These are phyloP conservation scores for Anoplolepis gracilipes DNA, from an alignment of 1,140 invertebrate genomes.

Conservation along the genomic window DNA sequence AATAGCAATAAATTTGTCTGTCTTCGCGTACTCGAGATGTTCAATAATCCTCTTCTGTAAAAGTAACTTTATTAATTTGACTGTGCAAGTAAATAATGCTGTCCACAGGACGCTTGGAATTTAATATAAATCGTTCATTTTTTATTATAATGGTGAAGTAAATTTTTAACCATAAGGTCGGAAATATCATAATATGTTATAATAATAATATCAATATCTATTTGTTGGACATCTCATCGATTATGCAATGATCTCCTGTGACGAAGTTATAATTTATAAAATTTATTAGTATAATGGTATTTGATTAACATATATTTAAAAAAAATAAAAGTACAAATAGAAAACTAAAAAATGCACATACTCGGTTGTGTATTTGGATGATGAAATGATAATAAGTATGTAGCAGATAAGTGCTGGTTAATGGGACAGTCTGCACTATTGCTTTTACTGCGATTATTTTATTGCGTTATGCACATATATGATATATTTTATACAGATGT, in stretches of 20 bases:
- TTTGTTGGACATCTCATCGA: slow-evolving; percentile 49
- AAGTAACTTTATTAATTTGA: not conserved
- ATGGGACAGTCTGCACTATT: not conserved
- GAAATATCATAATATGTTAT: not conserved
- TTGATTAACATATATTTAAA: not conserved
- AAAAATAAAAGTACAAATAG: not conserved
- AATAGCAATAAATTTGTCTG: not conserved
- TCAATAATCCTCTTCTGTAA: not conserved
- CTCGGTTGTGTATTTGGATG: not conserved
- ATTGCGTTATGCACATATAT: not conserved
- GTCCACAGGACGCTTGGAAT: not conserved
- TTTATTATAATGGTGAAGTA: slow-evolving; percentile 38
- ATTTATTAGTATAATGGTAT: not conserved
- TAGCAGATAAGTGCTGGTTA: not conserved
- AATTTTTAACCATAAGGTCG: not conserved
- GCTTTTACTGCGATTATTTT: not conserved
- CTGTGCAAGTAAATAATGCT: too few relatives aligned
- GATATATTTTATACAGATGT: not conserved
- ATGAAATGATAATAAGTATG: not conserved
- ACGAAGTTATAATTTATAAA: not conserved
- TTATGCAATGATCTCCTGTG: not conserved
- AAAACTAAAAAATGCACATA: not conserved
- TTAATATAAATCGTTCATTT: slow-evolving; percentile 59
- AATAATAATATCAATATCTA: too few relatives aligned
- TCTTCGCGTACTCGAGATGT: not conserved